A percentile compares a stretch with the other conserved stretches of the same genome.
Evolutionary conservation across 2,888 invertebrate genomes (phyloP).

Genomic region (Sinohyriopsis cumingii): DNA sequence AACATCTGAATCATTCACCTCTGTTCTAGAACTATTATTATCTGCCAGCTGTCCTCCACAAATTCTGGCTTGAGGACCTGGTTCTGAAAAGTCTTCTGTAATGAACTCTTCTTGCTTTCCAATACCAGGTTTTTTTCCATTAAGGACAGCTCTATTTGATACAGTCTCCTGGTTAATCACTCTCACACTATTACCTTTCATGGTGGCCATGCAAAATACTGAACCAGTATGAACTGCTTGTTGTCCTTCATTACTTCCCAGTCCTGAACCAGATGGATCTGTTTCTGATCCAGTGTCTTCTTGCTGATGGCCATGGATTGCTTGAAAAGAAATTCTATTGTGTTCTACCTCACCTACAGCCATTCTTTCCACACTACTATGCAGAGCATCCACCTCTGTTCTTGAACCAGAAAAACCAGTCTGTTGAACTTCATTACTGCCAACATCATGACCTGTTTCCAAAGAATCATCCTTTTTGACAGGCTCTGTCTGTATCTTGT

Average conservation of each 20-base stretch:
- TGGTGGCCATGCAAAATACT: no score
- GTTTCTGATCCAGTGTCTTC: not conserved
- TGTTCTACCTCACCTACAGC: conserved; percentile 2
- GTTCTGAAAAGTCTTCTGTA: not conserved
- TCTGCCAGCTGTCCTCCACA: no score
- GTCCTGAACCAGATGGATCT: not conserved
- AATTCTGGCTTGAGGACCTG: not conserved
- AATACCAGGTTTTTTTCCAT: not conserved
- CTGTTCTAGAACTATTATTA: no score
- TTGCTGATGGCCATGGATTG: not conserved
- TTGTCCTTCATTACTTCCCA: not conserved
- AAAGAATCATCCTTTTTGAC: not conserved
- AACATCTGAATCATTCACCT: no score
- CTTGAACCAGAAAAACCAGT: not conserved
- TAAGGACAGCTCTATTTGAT: not conserved
- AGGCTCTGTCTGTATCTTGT: not conserved
- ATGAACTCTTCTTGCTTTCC: not conserved
- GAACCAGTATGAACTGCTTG: not conserved
- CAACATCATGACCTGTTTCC: not conserved
- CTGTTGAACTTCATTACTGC: not conserved
- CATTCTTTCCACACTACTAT: not conserved
- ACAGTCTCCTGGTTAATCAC: not conserved
- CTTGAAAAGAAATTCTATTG: not conserved
- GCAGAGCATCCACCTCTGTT: not conserved
- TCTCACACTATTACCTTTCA: no score